Conservation (phyloP, 2,888 invertebrate species). For the Callyntrura sp. region DNA sequence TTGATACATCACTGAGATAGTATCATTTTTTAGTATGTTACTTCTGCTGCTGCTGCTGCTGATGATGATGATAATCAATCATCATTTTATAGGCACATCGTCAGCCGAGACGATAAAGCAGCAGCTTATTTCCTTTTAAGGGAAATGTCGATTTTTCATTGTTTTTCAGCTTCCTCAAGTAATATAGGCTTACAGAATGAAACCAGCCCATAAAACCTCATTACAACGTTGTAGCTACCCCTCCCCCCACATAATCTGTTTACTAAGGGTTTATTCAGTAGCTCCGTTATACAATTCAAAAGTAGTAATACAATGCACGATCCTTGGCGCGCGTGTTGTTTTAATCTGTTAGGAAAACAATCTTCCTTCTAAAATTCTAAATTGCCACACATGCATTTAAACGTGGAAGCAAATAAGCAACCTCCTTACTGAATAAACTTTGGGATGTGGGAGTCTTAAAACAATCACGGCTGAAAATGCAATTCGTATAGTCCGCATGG, state of each 20-base stretch:
- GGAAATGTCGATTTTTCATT: conserved; percentile 22
- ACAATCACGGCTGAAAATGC: neutral
- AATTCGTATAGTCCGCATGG: neutral
- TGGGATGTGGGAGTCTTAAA: neutral
- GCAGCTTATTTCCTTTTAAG: neutral
- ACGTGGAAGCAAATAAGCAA: neutral
- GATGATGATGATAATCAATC: conserved; percentile 35
- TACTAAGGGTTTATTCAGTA: too few relatives aligned
- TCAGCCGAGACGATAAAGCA: neutral
- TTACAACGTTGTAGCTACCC: neutral
- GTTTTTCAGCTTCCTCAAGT: neutral
- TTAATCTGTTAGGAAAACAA: too few relatives aligned
- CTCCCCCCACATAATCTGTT: neutral
- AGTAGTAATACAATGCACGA: too few relatives aligned
- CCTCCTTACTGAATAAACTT: neutral
- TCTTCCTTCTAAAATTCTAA: too few relatives aligned
- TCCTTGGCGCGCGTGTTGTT: too few relatives aligned
- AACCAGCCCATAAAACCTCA: neutral
- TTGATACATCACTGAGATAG: neutral
- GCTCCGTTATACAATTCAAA: too few relatives aligned
- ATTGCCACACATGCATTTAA: neutral
- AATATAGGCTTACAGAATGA: neutral
- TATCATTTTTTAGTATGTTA: neutral
- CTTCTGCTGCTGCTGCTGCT: neutral
- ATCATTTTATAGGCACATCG: neutral